A percentile compares a stretch with the other conserved stretches of the same genome.
phyloP scores from a whole-genome alignment of 92 coral and sea anemone species.

The Micromussa lordhowensis region DNA sequence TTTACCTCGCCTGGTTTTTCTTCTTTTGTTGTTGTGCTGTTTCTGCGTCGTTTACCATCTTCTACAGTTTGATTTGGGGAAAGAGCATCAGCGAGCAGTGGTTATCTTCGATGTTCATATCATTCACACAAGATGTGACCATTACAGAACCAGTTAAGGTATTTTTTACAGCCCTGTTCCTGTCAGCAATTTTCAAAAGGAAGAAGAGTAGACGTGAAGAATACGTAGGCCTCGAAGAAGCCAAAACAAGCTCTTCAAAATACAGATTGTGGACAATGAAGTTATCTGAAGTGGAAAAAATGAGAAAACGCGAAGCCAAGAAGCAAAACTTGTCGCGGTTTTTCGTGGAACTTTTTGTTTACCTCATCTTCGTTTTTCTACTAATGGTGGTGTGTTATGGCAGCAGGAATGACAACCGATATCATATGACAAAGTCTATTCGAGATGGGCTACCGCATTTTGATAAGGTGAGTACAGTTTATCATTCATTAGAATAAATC shows the following conservation, averaged over 20 bases:
- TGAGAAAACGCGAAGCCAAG: conserved; percentile 36
- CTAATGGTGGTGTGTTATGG: conserved; percentile 65
- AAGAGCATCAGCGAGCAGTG: conserved; percentile 77
- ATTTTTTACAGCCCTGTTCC: conserved; percentile 69
- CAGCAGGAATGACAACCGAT: conserved; percentile 55
- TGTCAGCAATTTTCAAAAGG: conserved; percentile 59
- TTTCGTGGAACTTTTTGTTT: conserved; percentile 48
- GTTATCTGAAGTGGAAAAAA: conserved; percentile 25
- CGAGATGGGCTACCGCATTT: conserved; percentile 50
- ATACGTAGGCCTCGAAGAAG: not conserved
- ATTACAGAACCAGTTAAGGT: conserved; percentile 85
- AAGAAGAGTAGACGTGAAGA: not conserved
- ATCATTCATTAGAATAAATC: no score
- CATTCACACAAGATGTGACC: conserved; percentile 77
- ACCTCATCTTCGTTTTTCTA: conserved; percentile 46
- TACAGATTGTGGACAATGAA: conserved; percentile 8
- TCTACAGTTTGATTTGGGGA: conserved; percentile 87
- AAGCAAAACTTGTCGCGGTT: conserved; percentile 25
- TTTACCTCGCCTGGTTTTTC: conserved; percentile 77
- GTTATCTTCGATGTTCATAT: conserved; percentile 85
- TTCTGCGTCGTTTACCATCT: conserved; percentile 77
- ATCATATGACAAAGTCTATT: conserved; percentile 64
- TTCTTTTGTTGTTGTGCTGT: conserved; percentile 65
- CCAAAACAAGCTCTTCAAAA: not conserved
- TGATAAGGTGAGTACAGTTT: conserved; percentile 23